These are phyloP conservation scores for Drosophila pachea DNA, from an alignment of 1,140 invertebrate species.

Conservation along the genomic window DNA sequence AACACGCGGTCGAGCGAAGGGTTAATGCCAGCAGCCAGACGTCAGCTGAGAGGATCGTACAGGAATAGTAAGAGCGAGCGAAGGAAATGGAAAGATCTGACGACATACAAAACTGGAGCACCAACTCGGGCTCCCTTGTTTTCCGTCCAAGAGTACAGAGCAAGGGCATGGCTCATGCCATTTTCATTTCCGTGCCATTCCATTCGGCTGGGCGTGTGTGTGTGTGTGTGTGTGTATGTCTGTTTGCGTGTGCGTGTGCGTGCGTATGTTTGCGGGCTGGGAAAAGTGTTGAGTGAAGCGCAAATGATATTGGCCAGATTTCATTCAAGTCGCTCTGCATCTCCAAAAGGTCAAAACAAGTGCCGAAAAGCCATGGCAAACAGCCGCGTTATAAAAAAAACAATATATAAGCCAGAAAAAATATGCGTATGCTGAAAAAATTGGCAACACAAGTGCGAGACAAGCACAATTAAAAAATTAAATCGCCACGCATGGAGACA, in stretches of 20 bases:
- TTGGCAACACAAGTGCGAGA: conserved; percentile 49
- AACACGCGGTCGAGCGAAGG: conserved; percentile 28
- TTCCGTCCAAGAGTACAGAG: too few relatives aligned
- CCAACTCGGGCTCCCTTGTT: too few relatives aligned
- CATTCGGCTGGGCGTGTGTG: background rate
- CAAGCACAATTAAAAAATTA: conserved; percentile 64
- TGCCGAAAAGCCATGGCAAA: conserved; percentile 41
- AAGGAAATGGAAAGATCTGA: too few relatives aligned
- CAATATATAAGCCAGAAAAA: conserved; percentile 30
- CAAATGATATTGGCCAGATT: conserved; percentile 19
- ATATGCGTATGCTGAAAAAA: conserved; percentile 53
- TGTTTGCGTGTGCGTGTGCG: background rate
- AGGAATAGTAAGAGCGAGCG: background rate
- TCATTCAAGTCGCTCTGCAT: conserved; percentile 20
- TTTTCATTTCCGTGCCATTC: background rate
- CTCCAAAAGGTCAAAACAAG: conserved; percentile 48
- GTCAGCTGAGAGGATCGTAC: background rate
- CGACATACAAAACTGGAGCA: too few relatives aligned
- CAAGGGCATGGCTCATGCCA: background rate
- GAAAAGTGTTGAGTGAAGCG: conserved; percentile 32
- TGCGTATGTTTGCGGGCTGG: background rate
- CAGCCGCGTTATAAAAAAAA: conserved; percentile 34
- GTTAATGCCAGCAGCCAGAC: conserved; percentile 31
- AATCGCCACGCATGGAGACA: conserved; percentile 56
- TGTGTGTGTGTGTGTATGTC: background rate